Evolutionary conservation across 1,140 invertebrate genomes (phyloP), one percentile per base, ranked within the genome.

Genomic region (Zaprionus tsacasi): DNA sequence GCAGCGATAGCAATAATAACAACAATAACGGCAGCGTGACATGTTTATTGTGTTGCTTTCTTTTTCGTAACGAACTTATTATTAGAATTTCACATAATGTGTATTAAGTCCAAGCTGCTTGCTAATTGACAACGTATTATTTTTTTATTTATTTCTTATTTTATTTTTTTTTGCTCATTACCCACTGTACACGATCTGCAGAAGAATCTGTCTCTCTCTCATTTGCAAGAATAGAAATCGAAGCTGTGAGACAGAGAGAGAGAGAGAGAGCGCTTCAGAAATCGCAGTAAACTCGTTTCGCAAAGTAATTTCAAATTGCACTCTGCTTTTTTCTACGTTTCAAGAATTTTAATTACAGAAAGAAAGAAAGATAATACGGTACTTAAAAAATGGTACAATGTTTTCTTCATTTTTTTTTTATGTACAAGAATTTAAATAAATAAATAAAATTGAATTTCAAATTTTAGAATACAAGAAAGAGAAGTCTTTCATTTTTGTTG

Each of bases 31-130:
- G 52, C 54, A 50, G 17, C 38, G 8, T 56, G 69, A 61, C 60
- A 65, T 40, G 45, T 70, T 71, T 71, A 78, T 70, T 75, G 72
- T 59, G 48, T 64, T 57, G 83, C 83, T 87, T 87, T 88, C 80
- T 85, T 77, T 79, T 82, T 87, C 74, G 79, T 80, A 88, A 86
- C 70, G 72, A 82, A 80, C 74, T 87, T 88, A 75, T 54, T 71
- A 70, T 80, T 82, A 88, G 82, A 87, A 88, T 87, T 88, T 88
- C 79, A 77, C 79, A 88, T 79, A 87, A 85, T 76, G 79, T 73
- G 36, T 68, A 63, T 67, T 63, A 66, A 73, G 64, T 78, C 60
- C 43, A 61, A 78, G 36, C 56, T 59, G 75, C 59, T 35, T 73
- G 77, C 74, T 79, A 75, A 81, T 78, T 81, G 74, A 59, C 55